Base-by-base conservation (phyloP, 1,140 invertebrate genomes). In the Megalopta genalis region DNA sequence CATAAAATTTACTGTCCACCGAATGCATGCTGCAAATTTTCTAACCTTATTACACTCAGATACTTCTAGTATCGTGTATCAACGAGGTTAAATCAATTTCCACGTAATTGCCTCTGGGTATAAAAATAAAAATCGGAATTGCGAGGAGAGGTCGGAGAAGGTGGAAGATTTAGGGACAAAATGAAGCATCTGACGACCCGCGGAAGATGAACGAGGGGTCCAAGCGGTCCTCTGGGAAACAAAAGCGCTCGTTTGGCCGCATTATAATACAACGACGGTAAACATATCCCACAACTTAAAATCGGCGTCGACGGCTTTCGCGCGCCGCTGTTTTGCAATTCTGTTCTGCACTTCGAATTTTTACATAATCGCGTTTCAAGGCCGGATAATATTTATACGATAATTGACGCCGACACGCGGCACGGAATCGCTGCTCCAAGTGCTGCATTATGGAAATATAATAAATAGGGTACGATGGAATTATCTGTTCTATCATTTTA, bases 161-260 rank as follows among this genome's bases (percentile, higher is more conserved):
- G 42, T n/a, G 39, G 25, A 52, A 12, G 37, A 62, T 63, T 69
- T 63, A 39, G 49, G 37, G 60, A 8, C 3, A 18, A 16, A 46
- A 67, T 57, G 37, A 75, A 64, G 59, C 59, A 49, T 57, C 63
- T 14, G 59, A 37, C 79, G 85, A 77, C 68, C 80, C 79, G 78
- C 82, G 81, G 86, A 84, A 88, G 89, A 78, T 85, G 80, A 67
- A 75, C 78, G 70, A 65, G 70, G 83, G 85, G 77, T 82, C 62
- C 77, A 65, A 84, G 63, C 84, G 81, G 87, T 91, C 90, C 89
- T 90, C 87, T 88, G 87, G 85, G 88, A 92, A 91, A 92, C 90
- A 91, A 92, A 92, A 91, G 90, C 88, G 86, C 83, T 80, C 78
- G 81, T 81, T 86, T 82, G 57, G 70, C 8, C 81, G 69, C 83